These are phyloP conservation scores for Trachemys scripta DNA, from an alignment of 2,113 vertebrate genomes.

Conservation along the genomic window DNA sequence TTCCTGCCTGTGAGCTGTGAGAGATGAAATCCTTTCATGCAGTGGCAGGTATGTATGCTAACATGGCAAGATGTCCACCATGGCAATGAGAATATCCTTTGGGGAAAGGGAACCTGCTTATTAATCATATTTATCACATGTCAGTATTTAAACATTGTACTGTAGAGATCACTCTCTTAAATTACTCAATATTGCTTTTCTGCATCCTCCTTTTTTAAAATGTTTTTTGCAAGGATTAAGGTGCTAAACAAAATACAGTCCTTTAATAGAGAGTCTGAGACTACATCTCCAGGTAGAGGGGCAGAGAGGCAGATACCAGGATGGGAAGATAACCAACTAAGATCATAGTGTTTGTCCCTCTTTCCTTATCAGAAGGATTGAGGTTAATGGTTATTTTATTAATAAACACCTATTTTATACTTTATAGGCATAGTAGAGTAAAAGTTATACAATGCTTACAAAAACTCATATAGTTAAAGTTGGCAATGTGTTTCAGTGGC, in stretches of 20 bases:
- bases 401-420: neutral
- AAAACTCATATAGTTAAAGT: too few relatives aligned
- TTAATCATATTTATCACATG: neutral
- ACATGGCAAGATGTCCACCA: neutral
- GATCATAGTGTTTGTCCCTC: neutral
- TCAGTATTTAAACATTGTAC: neutral
- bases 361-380: neutral
- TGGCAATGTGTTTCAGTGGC: too few relatives aligned
- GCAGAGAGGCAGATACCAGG: neutral
- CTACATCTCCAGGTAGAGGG: neutral
- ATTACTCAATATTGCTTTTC: neutral
- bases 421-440: neutral
- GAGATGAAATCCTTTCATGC: neutral
- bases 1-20: neutral
- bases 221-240: slow-evolving; percentile 15
- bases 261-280: neutral
- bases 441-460: neutral
- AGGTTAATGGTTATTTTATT: neutral
- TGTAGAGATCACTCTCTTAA: neutral
- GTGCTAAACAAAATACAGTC: neutral
- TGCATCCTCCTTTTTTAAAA: neutral
- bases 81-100: neutral
- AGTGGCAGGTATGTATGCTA: neutral
- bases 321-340: neutral
- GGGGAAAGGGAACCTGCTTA: neutral